phyloP scores from a whole-genome alignment of 1,140 invertebrate genomes.

The Heliconius nattereri region DNA sequence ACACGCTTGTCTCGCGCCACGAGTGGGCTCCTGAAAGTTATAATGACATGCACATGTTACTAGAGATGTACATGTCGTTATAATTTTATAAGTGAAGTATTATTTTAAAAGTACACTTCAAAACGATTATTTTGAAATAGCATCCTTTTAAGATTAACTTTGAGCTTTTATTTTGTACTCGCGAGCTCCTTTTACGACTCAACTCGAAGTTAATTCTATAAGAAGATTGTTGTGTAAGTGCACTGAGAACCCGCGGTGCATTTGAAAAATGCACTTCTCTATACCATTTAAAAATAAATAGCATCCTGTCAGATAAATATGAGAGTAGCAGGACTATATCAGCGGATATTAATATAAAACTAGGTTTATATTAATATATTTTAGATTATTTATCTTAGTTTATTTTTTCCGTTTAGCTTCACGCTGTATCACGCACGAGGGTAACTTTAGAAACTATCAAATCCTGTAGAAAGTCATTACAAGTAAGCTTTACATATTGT shows the following conservation, averaged over 20 bases:
- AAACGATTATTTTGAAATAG: background rate
- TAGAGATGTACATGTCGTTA: background rate
- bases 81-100: background rate
- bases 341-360: background rate
- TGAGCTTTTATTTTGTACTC: conserved; percentile 19
- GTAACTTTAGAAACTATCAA: too few relatives aligned
- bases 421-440: too few relatives aligned
- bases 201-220: conserved; percentile 30
- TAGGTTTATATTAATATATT: background rate
- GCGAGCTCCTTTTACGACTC: conserved; percentile 14
- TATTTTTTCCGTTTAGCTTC: too few relatives aligned
- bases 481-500: background rate
- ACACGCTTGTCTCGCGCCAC: too few relatives aligned
- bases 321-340: background rate
- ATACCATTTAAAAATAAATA: conserved; percentile 21
- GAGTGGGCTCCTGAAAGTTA: too few relatives aligned
- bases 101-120: background rate
- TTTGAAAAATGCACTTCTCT: conserved; percentile 19
- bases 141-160: conserved; percentile 17
- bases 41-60: too few relatives aligned
- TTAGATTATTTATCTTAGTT: too few relatives aligned
- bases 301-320: conserved; percentile 4
- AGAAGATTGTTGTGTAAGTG: conserved; percentile 32
- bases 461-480: background rate
- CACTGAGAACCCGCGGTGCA: conserved; percentile 20